Conservation (phyloP, 2,797 vertebrate species). For the Ibycter americanus region DNA sequence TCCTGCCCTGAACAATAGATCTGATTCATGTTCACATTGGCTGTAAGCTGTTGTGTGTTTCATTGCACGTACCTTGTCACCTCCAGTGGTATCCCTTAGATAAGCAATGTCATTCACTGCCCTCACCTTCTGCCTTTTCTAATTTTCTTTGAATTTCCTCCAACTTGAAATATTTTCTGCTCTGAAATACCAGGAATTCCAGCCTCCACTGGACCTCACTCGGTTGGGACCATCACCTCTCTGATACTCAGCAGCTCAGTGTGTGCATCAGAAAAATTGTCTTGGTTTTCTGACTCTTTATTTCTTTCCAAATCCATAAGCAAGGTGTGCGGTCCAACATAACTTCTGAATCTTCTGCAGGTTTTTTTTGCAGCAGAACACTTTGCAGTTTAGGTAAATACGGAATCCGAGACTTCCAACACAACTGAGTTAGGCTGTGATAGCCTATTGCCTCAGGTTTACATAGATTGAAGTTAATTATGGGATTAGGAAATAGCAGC, state of each 20-base stretch:
- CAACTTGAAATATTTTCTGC: background rate
- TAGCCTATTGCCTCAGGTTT: background rate
- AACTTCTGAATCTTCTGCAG: background rate
- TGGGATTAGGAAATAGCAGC: background rate
- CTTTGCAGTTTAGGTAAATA: background rate
- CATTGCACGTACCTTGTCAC: background rate
- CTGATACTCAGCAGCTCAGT: background rate
- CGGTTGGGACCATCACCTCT: background rate
- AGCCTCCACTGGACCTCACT: background rate
- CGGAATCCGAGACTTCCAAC: background rate
- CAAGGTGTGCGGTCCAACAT: rapidly evolving
- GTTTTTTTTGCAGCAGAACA: background rate
- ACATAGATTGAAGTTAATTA: rapidly evolving
- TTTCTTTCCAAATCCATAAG: rapidly evolving
- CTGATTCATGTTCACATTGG: rapidly evolving
- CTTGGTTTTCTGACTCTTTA: background rate
- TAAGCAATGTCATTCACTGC: rapidly evolving
- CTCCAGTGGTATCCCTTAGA: rapidly evolving
- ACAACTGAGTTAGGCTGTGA: rapidly evolving
- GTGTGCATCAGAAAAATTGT: background rate
- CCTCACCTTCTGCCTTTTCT: background rate
- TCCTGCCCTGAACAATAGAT: background rate
- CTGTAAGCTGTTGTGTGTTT: background rate
- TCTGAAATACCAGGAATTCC: background rate
- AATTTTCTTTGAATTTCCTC: background rate